Base-by-base conservation (phyloP, 2,888 invertebrate species). In the Plebejus argus region DNA sequence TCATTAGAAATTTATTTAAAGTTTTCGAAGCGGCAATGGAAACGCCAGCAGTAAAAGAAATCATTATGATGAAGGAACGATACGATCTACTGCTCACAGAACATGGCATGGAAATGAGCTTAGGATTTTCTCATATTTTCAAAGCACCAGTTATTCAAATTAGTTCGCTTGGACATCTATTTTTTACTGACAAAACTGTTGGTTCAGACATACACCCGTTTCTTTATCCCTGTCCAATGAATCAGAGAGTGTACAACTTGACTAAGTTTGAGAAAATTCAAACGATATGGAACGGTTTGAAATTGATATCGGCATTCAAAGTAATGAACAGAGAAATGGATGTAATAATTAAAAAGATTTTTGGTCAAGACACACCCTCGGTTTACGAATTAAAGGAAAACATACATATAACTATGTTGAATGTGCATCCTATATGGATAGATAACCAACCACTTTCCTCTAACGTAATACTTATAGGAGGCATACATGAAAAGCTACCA, bases 381-480 rank as follows among this genome's bases (percentile, higher is more conserved):
- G 23, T 76, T 20, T 45, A 39, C 2, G 76, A 76, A n/a, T 18
- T 10, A 86, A 86, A 77, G 82, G 7, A 71, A 8, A 71, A 71
- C 39, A 71, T 90, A 0, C 86, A 85, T 70, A 82, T 87, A 83
- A 23, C 85, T 12, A 86, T 92, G 76, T 78, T 90, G 5, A 93
- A 92, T 80, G 82, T 85, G 0, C 87, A 91, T 83, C 87, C 88
- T 0, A 79, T 88, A 28, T 86, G 88, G 82, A 84, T 86, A 75
- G 81, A 81, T 2, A 85, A 85, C 53, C 82, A 84, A 33, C 93
- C 94, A 0, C 82, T 89, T 0, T 86, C 91, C 5, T 90, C 92
- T 0, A 83, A 84, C 76, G 83, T 90, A 1, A 78, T 92, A 1
- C 87, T 86, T 77, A 87, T 91, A 77, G 91, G 92, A 76, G 91